phyloP scores from a whole-genome alignment of 2,888 invertebrate species.

The Leptinotarsa tumamoca region DNA sequence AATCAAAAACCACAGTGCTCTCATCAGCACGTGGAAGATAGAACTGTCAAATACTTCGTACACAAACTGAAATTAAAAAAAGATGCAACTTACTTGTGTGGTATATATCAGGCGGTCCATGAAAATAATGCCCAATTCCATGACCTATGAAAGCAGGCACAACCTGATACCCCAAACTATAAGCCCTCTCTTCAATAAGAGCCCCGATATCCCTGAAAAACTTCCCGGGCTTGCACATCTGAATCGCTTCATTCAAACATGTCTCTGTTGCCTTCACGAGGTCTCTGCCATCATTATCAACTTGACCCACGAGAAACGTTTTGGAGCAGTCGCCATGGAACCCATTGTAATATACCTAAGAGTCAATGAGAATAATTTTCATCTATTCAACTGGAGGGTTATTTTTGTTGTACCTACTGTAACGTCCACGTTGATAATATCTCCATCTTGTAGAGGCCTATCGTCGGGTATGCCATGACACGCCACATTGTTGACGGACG shows the following conservation, averaged over 20 bases:
- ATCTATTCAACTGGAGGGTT: background rate
- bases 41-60: no score
- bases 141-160: conserved; percentile 90
- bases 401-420: conserved; percentile 73
- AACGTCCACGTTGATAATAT: conserved; percentile 91
- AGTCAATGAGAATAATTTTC: conserved; percentile 11
- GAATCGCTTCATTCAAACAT: conserved; percentile 76
- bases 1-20: no score
- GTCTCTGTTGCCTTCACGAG: conserved; percentile 79
- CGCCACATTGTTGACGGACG: conserved; percentile 90
- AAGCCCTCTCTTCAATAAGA: conserved; percentile 75
- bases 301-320: conserved; percentile 86
- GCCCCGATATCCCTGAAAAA: conserved; percentile 75
- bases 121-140: conserved; percentile 93
- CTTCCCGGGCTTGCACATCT: conserved; percentile 72
- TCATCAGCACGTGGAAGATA: no score
- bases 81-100: conserved; percentile 77
- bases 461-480: conserved; percentile 95
- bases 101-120: conserved; percentile 90
- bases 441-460: conserved; percentile 83
- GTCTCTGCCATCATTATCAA: conserved; percentile 78
- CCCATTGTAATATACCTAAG: conserved; percentile 81
- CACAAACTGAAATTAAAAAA: background rate
- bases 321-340: conserved; percentile 94
- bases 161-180: conserved; percentile 73